Base-by-base conservation (phyloP, 2,113 vertebrate species). In the Thamnaconus septentrionalis region DNA sequence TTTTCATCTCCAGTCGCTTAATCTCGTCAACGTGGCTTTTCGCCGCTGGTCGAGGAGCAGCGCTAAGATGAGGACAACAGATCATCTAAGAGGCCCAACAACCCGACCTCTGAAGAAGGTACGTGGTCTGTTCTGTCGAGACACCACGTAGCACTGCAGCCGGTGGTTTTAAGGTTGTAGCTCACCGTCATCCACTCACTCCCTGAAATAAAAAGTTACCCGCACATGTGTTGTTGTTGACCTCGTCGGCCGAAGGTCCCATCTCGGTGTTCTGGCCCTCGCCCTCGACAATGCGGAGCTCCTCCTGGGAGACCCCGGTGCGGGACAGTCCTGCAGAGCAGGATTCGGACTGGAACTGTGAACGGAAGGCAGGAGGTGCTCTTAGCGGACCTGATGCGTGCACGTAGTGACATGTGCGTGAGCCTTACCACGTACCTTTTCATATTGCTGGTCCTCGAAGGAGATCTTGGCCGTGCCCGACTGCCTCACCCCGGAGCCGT, bases 191-290 rank as follows among this genome's bases (percentile, higher is more conserved):
- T 7, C 1, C 4, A n/a, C 8, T 56, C 56, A 53, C 55, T 65
- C 68, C 55, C n/a, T 59, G 59, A 50, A 61, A 73, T 67, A 75
- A 8, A 6, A 0, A 56, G 74, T 79, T 82, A 96, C 94, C 94
- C 88, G 91, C 85, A 58, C 97, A 96, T 63, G 95, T 99, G 73
- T 99, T 99, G 87, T 98, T 99, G 92, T 98, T 99, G 85, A 99
- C 96, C 62, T 98, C 97, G 0, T 98, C 97, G 0, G 96, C 96
- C 0, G 96, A 95, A 0, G 95, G 94, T 0, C 90, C 92, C 1
- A 88, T 46, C 0, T 98, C 96, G 3, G 92, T 65, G 0, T 90
- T 92, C 79, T 98, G 96, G 0, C 96, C 97, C 77, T 98, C 94
- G 1, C 96, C 96, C 71, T 99, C 97, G 0, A 99, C 96, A 0